A percentile compares a stretch with the other conserved stretches of the same genome.
Evolutionary conservation across 2,888 invertebrate genomes (phyloP).

Genomic region (Chesias legatella): DNA sequence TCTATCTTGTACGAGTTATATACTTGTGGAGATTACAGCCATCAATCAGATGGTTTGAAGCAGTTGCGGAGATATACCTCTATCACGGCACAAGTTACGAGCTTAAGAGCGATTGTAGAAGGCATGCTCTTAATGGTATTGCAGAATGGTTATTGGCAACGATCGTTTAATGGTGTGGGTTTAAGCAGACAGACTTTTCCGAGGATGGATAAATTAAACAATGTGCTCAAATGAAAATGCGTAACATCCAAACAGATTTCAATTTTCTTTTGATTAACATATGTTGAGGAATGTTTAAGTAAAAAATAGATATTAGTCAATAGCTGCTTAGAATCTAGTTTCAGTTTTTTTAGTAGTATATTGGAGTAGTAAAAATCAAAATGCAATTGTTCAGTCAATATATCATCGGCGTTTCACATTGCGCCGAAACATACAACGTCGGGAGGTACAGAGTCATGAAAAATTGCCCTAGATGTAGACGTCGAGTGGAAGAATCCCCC

Average conservation of each 20-base stretch:
- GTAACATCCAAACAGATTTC: too few species aligned
- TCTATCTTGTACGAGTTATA: conserved; percentile 55
- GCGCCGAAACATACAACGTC: conserved; percentile 32
- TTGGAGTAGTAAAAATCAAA: too few species aligned
- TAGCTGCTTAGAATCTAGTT: too few species aligned
- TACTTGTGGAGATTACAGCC: conserved; percentile 61
- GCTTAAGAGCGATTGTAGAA: conserved; percentile 33
- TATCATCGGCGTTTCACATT: conserved; percentile 36
- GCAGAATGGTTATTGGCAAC: conserved; percentile 28
- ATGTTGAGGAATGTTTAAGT: too few species aligned
- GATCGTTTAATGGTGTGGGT: conserved; percentile 8
- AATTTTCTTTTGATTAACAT: too few species aligned
- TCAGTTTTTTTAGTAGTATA: too few species aligned
- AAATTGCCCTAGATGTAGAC: conserved; percentile 55
- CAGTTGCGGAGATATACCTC: conserved; percentile 50
- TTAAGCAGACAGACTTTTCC: too few species aligned
- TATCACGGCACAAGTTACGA: conserved; percentile 40
- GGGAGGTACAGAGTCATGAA: conserved; percentile 49
- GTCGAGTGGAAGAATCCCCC: conserved; percentile 51
- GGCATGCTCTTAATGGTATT: conserved; percentile 27
- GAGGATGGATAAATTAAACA: too few species aligned
- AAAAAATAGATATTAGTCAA: too few species aligned
- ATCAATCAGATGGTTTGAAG: conserved; percentile 61
- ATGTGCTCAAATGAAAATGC: too few species aligned
- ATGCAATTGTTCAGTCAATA: too few species aligned